phyloP scores from a whole-genome alignment of 2,113 vertebrate species.

The Ictidomys tridecemlineatus region DNA sequence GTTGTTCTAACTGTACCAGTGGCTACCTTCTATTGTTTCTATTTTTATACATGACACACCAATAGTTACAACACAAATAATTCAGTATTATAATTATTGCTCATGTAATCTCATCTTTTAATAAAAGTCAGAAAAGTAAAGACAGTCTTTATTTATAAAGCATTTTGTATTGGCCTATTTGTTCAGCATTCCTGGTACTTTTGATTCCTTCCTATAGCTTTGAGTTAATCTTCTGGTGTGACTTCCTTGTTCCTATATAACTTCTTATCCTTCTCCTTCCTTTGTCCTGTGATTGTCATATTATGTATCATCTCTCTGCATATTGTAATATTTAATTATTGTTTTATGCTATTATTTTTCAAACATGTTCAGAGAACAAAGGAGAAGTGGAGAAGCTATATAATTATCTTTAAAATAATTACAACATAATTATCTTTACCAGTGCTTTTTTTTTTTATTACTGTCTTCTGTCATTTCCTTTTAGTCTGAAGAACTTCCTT shows the following conservation, averaged over 20 bases:
- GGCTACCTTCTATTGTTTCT: neutral
- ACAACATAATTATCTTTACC: neutral
- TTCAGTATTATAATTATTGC: neutral
- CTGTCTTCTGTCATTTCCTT: neutral
- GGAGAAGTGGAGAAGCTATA: neutral
- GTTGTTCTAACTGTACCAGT: neutral
- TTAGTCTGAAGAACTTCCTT: neutral
- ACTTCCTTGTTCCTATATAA: neutral
- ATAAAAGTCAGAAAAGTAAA: neutral
- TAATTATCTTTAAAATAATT: slow-evolving; percentile 4
- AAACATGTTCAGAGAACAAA: neutral
- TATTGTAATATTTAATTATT: neutral
- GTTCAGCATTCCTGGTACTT: neutral
- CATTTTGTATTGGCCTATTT: neutral
- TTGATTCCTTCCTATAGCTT: neutral
- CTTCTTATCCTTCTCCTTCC: neutral
- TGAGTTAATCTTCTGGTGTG: neutral
- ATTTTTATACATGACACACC: neutral
- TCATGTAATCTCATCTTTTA: neutral
- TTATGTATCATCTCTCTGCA: neutral
- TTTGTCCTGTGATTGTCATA: neutral
- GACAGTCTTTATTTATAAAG: neutral
- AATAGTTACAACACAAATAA: neutral
- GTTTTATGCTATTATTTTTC: slow-evolving; percentile 11
- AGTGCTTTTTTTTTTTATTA: neutral